Evolutionary conservation across 2,113 vertebrate species (phyloP).

Genomic region (Gorsachius goisagi): DNA sequence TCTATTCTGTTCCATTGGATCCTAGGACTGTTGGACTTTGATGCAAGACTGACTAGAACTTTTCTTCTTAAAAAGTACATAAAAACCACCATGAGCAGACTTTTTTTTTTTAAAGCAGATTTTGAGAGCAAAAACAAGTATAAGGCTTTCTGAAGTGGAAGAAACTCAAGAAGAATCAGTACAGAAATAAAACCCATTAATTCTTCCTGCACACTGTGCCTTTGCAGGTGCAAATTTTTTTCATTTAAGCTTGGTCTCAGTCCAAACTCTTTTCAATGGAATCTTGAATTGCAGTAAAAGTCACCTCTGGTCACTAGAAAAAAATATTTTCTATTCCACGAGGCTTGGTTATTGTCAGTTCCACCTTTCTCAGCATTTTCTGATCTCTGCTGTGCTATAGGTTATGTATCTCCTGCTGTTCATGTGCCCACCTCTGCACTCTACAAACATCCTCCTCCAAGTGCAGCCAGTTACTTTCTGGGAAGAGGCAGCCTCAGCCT

Average conservation of each 20-base stretch:
- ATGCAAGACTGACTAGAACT: background rate
- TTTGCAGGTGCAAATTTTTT: background rate
- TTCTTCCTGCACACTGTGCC: background rate
- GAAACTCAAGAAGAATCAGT: background rate
- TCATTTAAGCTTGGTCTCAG: background rate
- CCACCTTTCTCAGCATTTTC: background rate
- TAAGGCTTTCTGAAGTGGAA: background rate
- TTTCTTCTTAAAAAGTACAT: background rate
- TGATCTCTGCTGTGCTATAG: background rate
- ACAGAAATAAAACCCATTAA: background rate
- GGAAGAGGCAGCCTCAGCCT: background rate
- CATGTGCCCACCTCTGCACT: background rate
- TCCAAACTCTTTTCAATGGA: background rate
- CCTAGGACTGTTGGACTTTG: background rate
- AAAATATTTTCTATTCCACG: background rate
- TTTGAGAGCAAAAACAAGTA: background rate
- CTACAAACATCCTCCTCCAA: background rate
- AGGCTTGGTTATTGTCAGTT: background rate
- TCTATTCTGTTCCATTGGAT: background rate
- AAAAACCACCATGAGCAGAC: fast-evolving
- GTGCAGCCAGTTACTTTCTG: background rate
- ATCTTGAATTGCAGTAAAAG: background rate
- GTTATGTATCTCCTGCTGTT: background rate
- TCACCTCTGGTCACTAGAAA: background rate
- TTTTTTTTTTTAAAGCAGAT: background rate